These are phyloP conservation scores for Tricholauxania praeusta DNA, from an alignment of 2,888 invertebrate genomes.

Conservation along the genomic window DNA sequence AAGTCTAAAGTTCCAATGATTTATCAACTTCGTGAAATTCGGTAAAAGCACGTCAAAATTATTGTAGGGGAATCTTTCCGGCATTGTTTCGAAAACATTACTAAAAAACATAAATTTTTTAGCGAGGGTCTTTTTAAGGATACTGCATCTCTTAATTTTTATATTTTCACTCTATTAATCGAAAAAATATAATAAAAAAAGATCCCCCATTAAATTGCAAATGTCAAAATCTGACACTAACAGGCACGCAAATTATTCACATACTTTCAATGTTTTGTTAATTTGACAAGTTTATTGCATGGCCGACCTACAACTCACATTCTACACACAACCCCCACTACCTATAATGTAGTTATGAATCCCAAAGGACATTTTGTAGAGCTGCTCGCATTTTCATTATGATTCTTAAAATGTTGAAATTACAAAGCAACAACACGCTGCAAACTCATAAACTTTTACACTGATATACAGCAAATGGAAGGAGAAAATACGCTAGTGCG, in stretches of 20 bases:
- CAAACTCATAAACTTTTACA: conserved; percentile 20
- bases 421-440: conserved; percentile 20
- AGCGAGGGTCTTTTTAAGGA: no score
- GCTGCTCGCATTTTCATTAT: conserved; percentile 50
- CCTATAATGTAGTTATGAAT: conserved; percentile 47
- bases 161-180: no score
- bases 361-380: conserved; percentile 48
- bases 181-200: no score
- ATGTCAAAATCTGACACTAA: background rate
- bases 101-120: no score
- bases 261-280: background rate
- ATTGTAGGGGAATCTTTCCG: no score
- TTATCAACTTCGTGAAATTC: no score
- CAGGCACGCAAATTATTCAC: background rate
- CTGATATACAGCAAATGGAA: no score
- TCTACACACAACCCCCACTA: background rate
- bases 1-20: no score
- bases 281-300: background rate
- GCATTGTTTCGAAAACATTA: no score
- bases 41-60: no score
- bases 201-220: background rate
- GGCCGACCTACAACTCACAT: background rate
- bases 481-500: conserved; percentile 1
- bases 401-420: conserved; percentile 2
- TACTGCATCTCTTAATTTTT: no score